phyloP scores from a whole-genome alignment of 1,140 invertebrate species.

The Whitmania pigra region DNA sequence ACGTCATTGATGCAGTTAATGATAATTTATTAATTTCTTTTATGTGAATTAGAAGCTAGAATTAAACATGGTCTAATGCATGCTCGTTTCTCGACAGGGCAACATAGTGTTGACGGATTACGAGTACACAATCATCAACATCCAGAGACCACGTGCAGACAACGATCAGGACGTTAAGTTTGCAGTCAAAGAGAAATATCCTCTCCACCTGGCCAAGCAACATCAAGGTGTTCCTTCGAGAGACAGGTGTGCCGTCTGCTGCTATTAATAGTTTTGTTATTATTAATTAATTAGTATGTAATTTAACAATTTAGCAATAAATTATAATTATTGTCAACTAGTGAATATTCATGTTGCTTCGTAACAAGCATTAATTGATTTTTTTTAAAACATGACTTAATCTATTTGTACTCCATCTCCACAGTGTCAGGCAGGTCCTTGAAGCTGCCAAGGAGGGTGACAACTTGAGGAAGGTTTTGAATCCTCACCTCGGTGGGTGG shows the following conservation, averaged over 20 bases:
- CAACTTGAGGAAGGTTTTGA: slow-evolving; percentile 69
- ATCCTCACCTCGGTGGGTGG: slow-evolving; percentile 58
- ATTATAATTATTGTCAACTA: too few relatives aligned
- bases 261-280: too few relatives aligned
- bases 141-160: slow-evolving; percentile 80
- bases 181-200: slow-evolving; percentile 80
- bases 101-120: slow-evolving; percentile 89
- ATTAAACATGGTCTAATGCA: neutral
- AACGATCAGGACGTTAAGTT: slow-evolving; percentile 75
- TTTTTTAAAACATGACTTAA: too few relatives aligned
- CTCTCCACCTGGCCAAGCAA: slow-evolving; percentile 58
- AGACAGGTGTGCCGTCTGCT: slow-evolving; percentile 26
- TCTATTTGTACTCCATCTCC: slow-evolving; percentile 17
- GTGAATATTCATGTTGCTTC: too few relatives aligned
- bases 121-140: slow-evolving; percentile 79
- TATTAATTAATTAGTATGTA: too few relatives aligned
- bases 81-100: slow-evolving; percentile 46
- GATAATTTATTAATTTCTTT: too few relatives aligned
- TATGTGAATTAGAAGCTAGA: too few relatives aligned
- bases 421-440: slow-evolving; percentile 50
- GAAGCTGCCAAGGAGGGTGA: slow-evolving; percentile 58
- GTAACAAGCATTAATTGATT: too few relatives aligned
- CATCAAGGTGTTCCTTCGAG: slow-evolving; percentile 34
- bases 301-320: too few relatives aligned
- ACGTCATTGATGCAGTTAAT: too few relatives aligned